Evolutionary conservation across 2,113 vertebrate genomes (phyloP).

Genomic region (Antechinus stuartii): DNA sequence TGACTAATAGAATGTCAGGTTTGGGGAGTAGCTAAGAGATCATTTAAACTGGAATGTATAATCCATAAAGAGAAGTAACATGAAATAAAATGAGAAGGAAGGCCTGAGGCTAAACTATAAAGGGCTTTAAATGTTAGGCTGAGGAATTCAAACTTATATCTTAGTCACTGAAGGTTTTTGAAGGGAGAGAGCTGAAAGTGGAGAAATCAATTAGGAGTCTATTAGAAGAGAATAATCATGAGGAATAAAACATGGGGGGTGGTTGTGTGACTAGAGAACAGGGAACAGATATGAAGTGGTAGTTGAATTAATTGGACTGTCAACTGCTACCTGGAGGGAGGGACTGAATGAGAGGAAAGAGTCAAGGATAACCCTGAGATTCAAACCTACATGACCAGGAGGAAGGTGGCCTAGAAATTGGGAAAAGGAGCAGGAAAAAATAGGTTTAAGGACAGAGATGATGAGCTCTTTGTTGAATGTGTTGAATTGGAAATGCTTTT

Average conservation of each 20-base stretch:
- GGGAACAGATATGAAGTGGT: neutral
- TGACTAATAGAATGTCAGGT: neutral
- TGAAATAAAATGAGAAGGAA: neutral
- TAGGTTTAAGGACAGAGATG: neutral
- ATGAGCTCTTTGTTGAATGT: neutral
- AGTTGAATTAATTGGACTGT: neutral
- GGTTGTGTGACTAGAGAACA: neutral
- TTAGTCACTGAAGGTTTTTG: neutral
- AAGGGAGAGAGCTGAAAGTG: neutral
- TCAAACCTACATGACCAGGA: neutral
- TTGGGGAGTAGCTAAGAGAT: neutral
- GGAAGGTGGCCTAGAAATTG: neutral
- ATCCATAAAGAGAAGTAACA: neutral
- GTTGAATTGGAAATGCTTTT: neutral
- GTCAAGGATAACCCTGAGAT: neutral
- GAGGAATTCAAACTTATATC: neutral
- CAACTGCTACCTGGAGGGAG: neutral
- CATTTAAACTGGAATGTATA: neutral
- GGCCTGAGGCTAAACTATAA: neutral
- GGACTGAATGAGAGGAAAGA: neutral
- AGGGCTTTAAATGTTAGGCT: neutral
- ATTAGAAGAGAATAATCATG: neutral
- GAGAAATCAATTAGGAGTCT: neutral
- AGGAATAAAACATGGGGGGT: neutral
- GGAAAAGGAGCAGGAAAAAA: neutral